These are phyloP conservation scores for Porites lobata DNA, from an alignment of 92 coral and sea anemone genomes.

Conservation along the genomic window DNA sequence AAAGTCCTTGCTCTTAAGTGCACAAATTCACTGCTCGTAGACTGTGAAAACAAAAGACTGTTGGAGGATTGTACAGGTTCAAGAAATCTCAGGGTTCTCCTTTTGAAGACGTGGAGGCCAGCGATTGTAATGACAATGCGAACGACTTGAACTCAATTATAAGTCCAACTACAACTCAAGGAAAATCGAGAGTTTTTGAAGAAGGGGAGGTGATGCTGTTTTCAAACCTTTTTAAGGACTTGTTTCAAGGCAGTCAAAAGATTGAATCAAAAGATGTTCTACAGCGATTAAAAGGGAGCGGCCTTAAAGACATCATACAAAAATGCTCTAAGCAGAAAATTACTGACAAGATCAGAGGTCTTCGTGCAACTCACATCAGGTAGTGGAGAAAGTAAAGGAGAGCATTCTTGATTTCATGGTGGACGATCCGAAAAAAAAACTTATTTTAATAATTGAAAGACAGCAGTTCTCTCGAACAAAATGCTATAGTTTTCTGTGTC, in stretches of 20 bases:
- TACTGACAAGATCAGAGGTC: constrained; percentile 23
- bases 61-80: too few relatives aligned
- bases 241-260: constrained; percentile 9
- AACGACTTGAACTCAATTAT: background rate
- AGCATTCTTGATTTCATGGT: background rate
- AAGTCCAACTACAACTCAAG: constrained; percentile 5
- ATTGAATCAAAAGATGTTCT: background rate
- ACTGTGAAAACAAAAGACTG: background rate
- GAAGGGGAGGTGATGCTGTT: constrained; percentile 10
- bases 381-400: constrained; percentile 17
- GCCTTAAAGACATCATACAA: background rate
- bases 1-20: background rate
- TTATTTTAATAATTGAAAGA: background rate
- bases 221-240: constrained; percentile 7
- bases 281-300: background rate
- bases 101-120: too few relatives aligned
- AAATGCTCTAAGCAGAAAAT: constrained; percentile 4
- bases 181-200: constrained; percentile 8
- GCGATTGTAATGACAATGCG: too few relatives aligned
- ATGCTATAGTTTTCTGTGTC: background rate
- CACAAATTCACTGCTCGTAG: background rate
- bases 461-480: background rate
- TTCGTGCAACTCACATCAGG: background rate
- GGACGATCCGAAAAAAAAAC: background rate
- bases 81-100: too few relatives aligned